Base-by-base conservation (phyloP, 1,140 invertebrate genomes). In the Megalopta genalis region DNA sequence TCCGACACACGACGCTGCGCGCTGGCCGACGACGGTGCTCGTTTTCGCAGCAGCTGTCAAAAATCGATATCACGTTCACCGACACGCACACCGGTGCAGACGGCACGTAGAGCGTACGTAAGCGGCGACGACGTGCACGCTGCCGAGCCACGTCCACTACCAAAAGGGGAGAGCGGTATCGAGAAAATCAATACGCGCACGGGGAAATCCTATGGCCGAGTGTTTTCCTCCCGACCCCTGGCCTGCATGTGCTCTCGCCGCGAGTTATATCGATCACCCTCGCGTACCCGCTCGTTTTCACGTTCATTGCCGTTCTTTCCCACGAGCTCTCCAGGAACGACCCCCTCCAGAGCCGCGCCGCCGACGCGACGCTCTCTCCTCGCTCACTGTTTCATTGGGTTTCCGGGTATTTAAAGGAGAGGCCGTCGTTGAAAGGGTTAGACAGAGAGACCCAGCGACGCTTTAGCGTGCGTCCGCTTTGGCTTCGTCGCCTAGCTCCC, bases 41-140 rank as follows among this genome's bases (percentile, higher is more conserved):
- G 85, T 84, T 86, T 10, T 80, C 77, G 83, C 49, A 90, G 90
- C 92, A 93, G 91, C 92, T 93, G 92, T 93, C 90, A 91, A 91
- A 92, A 93, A 93, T 93, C 92, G 91, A 93, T 93, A 90, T 86
- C 86, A 79, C 86, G 82, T 79, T 80, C 75, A 82, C 80, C 42
- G 42, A 46, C 42, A 14, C 42, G 14, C 32, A 32, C 32, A 32
- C 32, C 32, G 32, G 1, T 32, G 32, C 32, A 4, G 4, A 54
- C 54, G 32, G 23, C 21, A 52, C 52, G 8, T 0, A n/a, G 21
- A n/a, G 54, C 18, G 21, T 18, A 75, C 60, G 60, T 37, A 37
- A 63, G 60, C 60, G 60, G 12, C 12, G 32, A 27, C 60, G 60
- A 21, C 54, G 57, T n/a, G 64, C 27, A 52, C 62, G 54, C 54